Conservation (phyloP, 2,888 invertebrate species). For the Ecdyonurus torrentis region DNA sequence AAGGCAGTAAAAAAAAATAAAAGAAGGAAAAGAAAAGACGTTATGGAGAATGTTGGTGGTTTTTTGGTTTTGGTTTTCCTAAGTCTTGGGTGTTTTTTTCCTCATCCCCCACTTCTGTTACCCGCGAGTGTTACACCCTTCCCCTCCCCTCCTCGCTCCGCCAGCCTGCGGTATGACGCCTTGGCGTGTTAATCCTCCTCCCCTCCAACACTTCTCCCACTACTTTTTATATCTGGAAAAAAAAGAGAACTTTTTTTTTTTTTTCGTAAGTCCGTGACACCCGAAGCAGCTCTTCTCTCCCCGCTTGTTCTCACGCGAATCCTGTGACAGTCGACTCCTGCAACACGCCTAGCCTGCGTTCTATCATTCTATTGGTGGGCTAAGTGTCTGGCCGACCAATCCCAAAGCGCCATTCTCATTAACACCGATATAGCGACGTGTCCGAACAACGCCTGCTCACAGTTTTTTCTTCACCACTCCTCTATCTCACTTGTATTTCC, state of each 20-base stretch:
- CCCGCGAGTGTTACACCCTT: neutral
- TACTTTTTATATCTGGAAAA: neutral
- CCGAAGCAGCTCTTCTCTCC: too few relatives aligned
- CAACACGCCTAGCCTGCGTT: neutral
- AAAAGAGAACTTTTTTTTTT: neutral
- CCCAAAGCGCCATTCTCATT: conserved; percentile 3
- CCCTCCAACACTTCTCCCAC: neutral
- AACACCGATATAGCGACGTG: neutral
- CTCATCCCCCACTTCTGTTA: neutral
- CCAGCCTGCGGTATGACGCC: neutral
- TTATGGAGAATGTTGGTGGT: too few relatives aligned
- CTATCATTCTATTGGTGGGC: neutral
- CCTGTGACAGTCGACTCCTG: neutral
- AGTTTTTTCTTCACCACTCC: conserved; percentile 1
- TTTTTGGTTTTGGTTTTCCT: too few relatives aligned
- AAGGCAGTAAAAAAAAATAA: neutral
- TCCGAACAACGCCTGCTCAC: neutral
- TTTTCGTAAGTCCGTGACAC: too few relatives aligned
- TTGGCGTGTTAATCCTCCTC: conserved; percentile 1
- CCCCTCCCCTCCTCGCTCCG: neutral
- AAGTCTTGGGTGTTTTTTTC: too few relatives aligned
- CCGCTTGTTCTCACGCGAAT: neutral
- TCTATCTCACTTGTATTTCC: neutral
- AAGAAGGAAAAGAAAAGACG: too few relatives aligned
- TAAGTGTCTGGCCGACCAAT: conserved; percentile 1